phyloP scores from a whole-genome alignment of 2,113 vertebrate genomes.

The Solenodon paradoxus region DNA sequence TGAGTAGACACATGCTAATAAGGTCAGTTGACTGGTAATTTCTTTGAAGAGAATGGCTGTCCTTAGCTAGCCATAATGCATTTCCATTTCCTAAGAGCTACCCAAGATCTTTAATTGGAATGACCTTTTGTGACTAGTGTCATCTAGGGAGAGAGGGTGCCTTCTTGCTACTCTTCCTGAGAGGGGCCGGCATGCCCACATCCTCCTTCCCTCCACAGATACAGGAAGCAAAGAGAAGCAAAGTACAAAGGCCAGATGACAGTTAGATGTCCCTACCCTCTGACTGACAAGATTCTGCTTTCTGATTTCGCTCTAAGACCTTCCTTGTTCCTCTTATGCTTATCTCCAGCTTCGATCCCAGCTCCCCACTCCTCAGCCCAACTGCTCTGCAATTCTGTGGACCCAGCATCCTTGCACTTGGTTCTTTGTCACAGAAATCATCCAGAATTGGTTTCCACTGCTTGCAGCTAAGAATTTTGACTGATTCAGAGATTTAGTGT shows the following conservation, averaged over 20 bases:
- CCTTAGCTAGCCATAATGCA: neutral
- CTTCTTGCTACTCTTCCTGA: neutral
- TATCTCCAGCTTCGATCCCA: too few species aligned
- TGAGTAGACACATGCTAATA: neutral
- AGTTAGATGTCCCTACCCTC: neutral
- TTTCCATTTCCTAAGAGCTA: neutral
- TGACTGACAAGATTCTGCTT: neutral
- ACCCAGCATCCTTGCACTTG: neutral
- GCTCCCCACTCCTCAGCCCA: neutral
- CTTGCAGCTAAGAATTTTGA: neutral
- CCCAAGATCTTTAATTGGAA: neutral
- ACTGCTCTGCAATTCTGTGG: neutral
- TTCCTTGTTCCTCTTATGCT: too few species aligned
- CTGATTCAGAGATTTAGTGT: neutral
- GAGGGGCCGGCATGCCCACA: neutral
- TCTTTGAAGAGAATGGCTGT: neutral
- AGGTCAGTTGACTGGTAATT: neutral
- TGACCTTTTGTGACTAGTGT: neutral
- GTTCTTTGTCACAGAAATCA: neutral
- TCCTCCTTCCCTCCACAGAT: too few species aligned
- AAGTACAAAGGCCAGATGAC: rapidly evolving
- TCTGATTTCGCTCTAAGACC: too few species aligned
- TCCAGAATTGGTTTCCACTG: neutral
- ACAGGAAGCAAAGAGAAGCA: too few species aligned
- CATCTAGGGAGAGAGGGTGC: neutral